Percentiles rank a stretch among this genome's conserved stretches.
Evolutionary conservation across 2,797 vertebrate species (phyloP).

Genomic region (Argyrosomus regius): DNA sequence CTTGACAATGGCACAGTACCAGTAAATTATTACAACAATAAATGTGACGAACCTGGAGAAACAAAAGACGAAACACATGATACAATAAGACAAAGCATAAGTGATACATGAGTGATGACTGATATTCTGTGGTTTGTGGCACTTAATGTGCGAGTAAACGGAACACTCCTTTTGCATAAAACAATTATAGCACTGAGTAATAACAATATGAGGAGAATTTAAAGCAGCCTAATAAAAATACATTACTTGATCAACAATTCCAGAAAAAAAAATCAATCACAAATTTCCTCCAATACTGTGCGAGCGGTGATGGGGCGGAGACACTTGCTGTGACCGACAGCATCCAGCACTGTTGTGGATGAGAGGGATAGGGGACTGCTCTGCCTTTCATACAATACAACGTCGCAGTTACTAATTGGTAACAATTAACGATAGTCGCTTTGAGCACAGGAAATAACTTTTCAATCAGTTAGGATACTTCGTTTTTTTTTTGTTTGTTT

Average conservation of each 20-base stretch:
- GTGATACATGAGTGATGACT: background rate
- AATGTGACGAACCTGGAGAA: background rate
- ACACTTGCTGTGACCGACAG: slow-evolving; percentile 64
- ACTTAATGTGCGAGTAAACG: background rate
- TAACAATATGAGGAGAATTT: background rate
- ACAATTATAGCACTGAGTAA: too few species aligned
- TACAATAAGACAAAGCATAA: background rate
- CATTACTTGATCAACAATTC: background rate
- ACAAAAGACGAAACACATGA: background rate
- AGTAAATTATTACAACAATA: slow-evolving; percentile 30
- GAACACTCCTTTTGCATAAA: background rate
- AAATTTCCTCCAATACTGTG: slow-evolving; percentile 30
- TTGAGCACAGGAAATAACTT: slow-evolving; percentile 44
- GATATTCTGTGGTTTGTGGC: background rate
- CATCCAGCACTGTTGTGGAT: slow-evolving; percentile 68
- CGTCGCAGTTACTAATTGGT: slow-evolving; percentile 38
- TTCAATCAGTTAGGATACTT: slow-evolving; percentile 28
- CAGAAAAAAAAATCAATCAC: slow-evolving; percentile 2
- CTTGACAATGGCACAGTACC: slow-evolving; percentile 29
- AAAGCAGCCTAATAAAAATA: background rate
- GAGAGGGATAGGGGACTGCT: slow-evolving; percentile 65
- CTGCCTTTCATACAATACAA: slow-evolving; percentile 44
- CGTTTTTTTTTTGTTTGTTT: background rate
- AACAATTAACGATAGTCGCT: slow-evolving; percentile 7
- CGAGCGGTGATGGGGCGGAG: slow-evolving; percentile 74